Percentiles rank a stretch among this genome's conserved stretches.
These are phyloP conservation scores for Lasiurus borealis DNA, from an alignment of 2,113 vertebrate species.

Conservation along the genomic window DNA sequence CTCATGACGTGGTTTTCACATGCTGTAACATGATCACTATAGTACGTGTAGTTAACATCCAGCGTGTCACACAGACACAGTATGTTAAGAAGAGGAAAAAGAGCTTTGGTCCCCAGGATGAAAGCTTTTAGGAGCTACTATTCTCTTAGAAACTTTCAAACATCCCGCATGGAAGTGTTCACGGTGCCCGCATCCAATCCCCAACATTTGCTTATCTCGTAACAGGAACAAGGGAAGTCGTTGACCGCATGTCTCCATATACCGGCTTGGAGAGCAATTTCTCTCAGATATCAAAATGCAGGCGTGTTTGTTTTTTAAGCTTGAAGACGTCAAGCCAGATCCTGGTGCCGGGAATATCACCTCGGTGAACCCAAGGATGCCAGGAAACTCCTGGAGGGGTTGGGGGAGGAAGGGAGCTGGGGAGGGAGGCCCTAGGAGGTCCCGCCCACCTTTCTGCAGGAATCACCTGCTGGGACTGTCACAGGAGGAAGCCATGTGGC, in stretches of 20 bases:
- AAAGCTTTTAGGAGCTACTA: background rate
- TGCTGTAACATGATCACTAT: background rate
- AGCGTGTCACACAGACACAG: background rate
- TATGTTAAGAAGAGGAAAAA: background rate
- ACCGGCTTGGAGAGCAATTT: background rate
- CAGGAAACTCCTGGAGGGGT: background rate
- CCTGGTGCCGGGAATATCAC: background rate
- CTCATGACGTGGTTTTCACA: background rate
- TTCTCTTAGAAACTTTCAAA: background rate
- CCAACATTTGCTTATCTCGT: background rate
- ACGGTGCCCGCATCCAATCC: rapidly evolving
- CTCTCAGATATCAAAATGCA: background rate
- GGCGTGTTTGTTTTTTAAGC: background rate
- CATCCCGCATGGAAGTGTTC: no score
- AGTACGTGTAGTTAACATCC: background rate
- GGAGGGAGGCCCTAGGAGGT: background rate
- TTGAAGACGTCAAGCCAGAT: background rate
- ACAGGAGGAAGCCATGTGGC: background rate
- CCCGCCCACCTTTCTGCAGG: background rate
- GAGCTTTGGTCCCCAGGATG: background rate
- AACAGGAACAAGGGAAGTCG: background rate
- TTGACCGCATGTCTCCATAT: background rate
- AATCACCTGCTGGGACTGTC: constrained; percentile 6
- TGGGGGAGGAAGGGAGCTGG: rapidly evolving
- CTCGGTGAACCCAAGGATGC: background rate